Conservation (phyloP, 2,113 vertebrate genomes). For the Scophthalmus maximus region DNA sequence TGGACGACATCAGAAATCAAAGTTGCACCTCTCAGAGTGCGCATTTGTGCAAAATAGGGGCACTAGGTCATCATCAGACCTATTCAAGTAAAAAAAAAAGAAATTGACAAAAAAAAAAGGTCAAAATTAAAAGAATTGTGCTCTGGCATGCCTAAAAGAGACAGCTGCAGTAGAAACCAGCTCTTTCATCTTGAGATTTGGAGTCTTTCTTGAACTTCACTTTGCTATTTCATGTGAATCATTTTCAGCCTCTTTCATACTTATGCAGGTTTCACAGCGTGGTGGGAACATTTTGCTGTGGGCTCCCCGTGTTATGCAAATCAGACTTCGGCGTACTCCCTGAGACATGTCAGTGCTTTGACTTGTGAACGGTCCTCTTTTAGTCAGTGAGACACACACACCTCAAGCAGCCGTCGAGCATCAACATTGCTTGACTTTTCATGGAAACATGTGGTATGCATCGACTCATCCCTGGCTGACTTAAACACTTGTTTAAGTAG, state of each 20-base stretch:
- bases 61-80: constrained; percentile 84
- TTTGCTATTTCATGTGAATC: constrained; percentile 38
- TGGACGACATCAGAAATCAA: constrained; percentile 82
- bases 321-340: constrained; percentile 45
- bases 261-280: constrained; percentile 52
- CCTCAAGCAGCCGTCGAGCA: constrained; percentile 60
- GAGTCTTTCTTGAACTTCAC: constrained; percentile 60
- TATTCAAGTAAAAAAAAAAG: constrained; percentile 61
- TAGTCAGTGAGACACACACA: constrained; percentile 45
- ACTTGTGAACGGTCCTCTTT: constrained; percentile 29
- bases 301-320: constrained; percentile 49
- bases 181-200: constrained; percentile 87
- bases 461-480: constrained; percentile 17
- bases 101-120: constrained; percentile 69
- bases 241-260: constrained; percentile 49
- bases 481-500: constrained; percentile 2
- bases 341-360: constrained; percentile 56
- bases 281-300: constrained; percentile 47
- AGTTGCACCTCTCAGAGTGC: constrained; percentile 78
- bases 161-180: constrained; percentile 86
- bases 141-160: constrained; percentile 86
- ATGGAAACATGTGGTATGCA: constrained; percentile 37
- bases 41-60: constrained; percentile 71
- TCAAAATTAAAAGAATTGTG: constrained; percentile 78
- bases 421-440: constrained; percentile 63